phyloP scores from a whole-genome alignment of 2,797 vertebrate genomes.

The Chloroceryle amazona region DNA sequence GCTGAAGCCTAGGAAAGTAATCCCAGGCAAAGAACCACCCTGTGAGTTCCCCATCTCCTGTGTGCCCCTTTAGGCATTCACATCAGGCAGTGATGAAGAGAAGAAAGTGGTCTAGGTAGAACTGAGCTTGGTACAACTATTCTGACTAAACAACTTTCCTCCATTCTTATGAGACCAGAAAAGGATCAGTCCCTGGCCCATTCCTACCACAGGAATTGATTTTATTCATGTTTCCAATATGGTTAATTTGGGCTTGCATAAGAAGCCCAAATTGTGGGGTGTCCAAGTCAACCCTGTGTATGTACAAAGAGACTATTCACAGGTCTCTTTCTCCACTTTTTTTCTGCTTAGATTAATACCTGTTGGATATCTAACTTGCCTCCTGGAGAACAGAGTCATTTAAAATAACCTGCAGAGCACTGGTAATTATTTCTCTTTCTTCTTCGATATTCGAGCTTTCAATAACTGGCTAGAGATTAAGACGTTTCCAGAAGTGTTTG shows the following conservation, averaged over 20 bases:
- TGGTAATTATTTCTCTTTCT: not conserved
- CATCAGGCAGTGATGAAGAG: not conserved
- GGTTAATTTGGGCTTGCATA: not conserved
- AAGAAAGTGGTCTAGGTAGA: not conserved
- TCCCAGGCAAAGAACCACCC: not conserved
- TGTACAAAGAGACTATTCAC: not conserved
- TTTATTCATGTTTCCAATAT: not conserved
- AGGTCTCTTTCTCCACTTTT: not conserved
- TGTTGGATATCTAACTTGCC: not conserved
- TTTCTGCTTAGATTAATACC: not conserved
- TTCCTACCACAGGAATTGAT: not conserved
- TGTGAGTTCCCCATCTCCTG: not conserved
- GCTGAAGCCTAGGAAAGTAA: not conserved
- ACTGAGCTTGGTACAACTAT: not conserved
- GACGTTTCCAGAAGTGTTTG: not conserved
- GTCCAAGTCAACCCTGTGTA: not conserved
- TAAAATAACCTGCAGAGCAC: not conserved
- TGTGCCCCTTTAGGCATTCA: not conserved
- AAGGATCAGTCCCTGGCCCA: not conserved
- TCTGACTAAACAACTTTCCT: not conserved
- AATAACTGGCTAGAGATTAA: not conserved
- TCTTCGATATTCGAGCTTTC: not conserved
- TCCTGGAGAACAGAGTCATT: not conserved
- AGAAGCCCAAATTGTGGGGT: not conserved
- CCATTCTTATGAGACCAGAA: not conserved